phyloP scores from a whole-genome alignment of 2,797 vertebrate genomes.

The Phyllotis vaccarum region DNA sequence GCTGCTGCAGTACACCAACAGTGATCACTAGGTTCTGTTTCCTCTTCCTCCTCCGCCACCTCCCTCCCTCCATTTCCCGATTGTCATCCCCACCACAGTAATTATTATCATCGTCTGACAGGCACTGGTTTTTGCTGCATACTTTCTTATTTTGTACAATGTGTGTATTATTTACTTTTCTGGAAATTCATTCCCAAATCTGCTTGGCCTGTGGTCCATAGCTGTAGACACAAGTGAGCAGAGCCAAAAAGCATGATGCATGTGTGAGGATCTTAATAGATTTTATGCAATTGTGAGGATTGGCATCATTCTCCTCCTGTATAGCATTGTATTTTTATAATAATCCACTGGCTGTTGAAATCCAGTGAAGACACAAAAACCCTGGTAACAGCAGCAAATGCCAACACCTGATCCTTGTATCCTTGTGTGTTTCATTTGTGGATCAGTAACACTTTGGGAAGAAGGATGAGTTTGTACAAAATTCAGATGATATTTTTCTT shows the following conservation, averaged over 20 bases:
- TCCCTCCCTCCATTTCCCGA: neutral
- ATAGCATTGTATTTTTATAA: neutral
- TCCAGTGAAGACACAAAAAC: neutral
- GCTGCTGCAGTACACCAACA: neutral
- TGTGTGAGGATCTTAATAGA: neutral
- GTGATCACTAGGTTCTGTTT: neutral
- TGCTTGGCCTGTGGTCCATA: neutral
- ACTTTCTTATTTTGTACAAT: neutral
- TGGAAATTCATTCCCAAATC: neutral
- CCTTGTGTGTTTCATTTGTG: neutral
- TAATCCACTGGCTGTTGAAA: neutral
- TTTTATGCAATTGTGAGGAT: neutral
- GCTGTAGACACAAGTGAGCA: neutral
- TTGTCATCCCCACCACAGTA: neutral
- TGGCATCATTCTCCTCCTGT: neutral
- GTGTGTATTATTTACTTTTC: conserved; percentile 13
- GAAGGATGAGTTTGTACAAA: neutral
- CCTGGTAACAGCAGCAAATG: neutral
- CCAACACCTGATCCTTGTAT: neutral
- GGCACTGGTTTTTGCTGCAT: neutral
- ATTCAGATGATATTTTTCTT: neutral
- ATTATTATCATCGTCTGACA: neutral
- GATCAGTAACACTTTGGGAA: neutral
- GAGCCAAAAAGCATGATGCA: neutral
- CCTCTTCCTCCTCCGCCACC: too few relatives aligned